phyloP scores from a whole-genome alignment of 2,113 vertebrate species.

The Corythoichthys haematopterus region DNA sequence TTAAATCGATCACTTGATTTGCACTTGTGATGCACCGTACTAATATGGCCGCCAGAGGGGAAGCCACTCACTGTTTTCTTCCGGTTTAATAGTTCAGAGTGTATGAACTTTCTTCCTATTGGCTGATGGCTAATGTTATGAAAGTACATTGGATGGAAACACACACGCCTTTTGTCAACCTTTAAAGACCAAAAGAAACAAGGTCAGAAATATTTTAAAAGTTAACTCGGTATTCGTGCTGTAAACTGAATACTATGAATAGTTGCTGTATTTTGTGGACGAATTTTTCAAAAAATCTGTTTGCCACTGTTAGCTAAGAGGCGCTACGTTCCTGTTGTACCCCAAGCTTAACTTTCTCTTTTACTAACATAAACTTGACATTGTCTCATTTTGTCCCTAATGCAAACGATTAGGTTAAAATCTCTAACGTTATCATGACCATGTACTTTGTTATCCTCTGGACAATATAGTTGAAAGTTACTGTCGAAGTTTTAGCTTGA shows the following conservation, averaged over 20 bases:
- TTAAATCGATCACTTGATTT: too few species aligned
- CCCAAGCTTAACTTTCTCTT: neutral
- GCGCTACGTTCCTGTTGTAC: neutral
- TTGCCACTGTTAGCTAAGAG: neutral
- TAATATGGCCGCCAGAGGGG: neutral
- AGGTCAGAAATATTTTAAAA: slow-evolving; percentile 56
- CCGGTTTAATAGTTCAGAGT: slow-evolving; percentile 39
- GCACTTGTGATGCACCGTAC: neutral
- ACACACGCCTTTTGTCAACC: slow-evolving; percentile 38
- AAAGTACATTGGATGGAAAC: slow-evolving; percentile 44
- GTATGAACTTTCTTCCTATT: slow-evolving; percentile 18
- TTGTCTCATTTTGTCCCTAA: neutral
- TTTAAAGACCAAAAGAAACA: slow-evolving; percentile 39
- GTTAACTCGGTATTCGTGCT: neutral
- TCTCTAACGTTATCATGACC: neutral
- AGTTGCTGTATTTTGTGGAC: neutral
- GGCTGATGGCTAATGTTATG: slow-evolving; percentile 38
- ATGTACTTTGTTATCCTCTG: neutral
- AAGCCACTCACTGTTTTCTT: slow-evolving; percentile 13
- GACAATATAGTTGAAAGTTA: neutral
- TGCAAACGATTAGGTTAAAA: neutral
- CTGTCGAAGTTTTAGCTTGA: neutral
- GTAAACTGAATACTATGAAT: neutral
- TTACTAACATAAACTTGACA: neutral
- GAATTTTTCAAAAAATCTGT: neutral